Percentiles rank a stretch among this genome's conserved stretches.
Evolutionary conservation across 2,113 vertebrate species (phyloP).

Genomic region (Macrotus californicus): DNA sequence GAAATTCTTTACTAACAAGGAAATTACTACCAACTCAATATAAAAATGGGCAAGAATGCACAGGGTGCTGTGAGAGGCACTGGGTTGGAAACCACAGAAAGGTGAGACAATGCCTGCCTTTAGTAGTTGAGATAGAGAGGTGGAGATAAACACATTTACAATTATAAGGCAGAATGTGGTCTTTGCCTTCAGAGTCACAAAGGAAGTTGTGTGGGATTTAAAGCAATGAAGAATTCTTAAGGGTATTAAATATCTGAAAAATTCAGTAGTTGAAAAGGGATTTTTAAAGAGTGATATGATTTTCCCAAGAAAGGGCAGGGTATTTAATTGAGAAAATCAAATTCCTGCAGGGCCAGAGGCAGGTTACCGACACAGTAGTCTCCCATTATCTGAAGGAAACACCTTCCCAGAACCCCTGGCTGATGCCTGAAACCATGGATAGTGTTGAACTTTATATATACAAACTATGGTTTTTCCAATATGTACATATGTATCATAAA

Average conservation of each 20-base stretch:
- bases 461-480: not conserved
- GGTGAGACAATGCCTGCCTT: not conserved
- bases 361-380: not conserved
- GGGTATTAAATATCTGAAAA: not conserved
- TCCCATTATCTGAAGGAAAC: not conserved
- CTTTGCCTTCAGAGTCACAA: not conserved
- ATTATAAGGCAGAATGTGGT: conserved; percentile 3
- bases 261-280: not conserved
- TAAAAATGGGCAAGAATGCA: not conserved
- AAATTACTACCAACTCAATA: not conserved
- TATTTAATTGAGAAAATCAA: not conserved
- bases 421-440: not conserved
- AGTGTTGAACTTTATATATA: not conserved
- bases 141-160: not conserved
- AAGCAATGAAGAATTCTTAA: not conserved
- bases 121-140: not conserved
- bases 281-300: not conserved
- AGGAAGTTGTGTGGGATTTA: not conserved
- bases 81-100: not conserved
- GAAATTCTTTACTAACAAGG: not conserved
- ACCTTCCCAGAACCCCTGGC: not conserved
- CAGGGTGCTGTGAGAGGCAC: not conserved
- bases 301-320: not conserved
- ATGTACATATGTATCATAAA: not conserved
- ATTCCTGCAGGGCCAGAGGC: not conserved